Evolutionary conservation across 2,797 vertebrate species (phyloP), one percentile per base, ranked within the genome.

Genomic region (Prunella strophiata): DNA sequence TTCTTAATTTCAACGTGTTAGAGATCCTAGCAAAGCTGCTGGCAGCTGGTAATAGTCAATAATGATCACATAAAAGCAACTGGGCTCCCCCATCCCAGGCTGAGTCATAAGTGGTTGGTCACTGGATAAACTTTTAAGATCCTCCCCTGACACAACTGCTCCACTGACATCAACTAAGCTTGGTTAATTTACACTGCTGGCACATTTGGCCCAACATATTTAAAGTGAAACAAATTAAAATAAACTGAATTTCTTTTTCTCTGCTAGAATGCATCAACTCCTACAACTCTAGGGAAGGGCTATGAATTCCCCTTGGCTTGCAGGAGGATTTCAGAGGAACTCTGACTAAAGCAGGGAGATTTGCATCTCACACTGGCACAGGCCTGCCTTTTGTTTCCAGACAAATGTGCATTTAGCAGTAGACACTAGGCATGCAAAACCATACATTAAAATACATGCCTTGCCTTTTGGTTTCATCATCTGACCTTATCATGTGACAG

Each of bases 341-440:
- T 11, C 32, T 73, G 75, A 88, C 55, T 80, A n/a, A 81, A 90
- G 52, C 32, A 45, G 0, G 0, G 16, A 0, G 0, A 83, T 91
- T 85, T 92, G 48, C 75, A 74, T 88, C 81, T 73, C 67, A 17
- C 66, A 36, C 10, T 72, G 74, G 82, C 77, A 80, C 57, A 78
- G 84, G 47, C 13, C 66, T 79, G 52, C 36, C 62, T 93, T 86
- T 87, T 88, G 54, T 88, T 96, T 91, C 72, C 59, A 68, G 66
- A 79, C 43, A 92, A 81, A 32, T 12, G 23, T 79, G 13, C 30
- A 71, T 93, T 77, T 70, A 77, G 73, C 25, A 45, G 32, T 6
- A 93, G 59, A 76, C 57, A 50, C 34, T 45, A 55, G 19, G 29
- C 47, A 65, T 21, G 65, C 20, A 77, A 66, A 92, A 42, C 15